Conservation (phyloP, 2,888 invertebrate genomes). For the Cabera pusaria region DNA sequence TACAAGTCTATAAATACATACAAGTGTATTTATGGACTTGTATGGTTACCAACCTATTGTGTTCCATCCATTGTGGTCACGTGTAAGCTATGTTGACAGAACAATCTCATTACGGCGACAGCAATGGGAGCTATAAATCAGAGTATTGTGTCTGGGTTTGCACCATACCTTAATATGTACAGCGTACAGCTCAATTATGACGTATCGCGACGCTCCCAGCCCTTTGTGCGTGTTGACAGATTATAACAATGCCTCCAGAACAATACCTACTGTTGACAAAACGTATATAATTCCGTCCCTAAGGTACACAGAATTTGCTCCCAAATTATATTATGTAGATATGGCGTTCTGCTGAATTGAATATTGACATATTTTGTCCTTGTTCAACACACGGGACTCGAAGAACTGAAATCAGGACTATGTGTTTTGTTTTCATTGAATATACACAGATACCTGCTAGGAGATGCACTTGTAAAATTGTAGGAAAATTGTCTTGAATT, state of each 20-base stretch:
- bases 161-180: constrained; percentile 16
- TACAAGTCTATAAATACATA: too few relatives aligned
- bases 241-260: constrained; percentile 12
- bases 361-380: too few relatives aligned
- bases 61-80: constrained; percentile 10
- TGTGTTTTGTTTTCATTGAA: too few relatives aligned
- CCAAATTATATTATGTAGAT: neutral
- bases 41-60: constrained; percentile 8
- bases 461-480: too few relatives aligned
- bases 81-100: constrained; percentile 53
- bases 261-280: constrained; percentile 11
- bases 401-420: too few relatives aligned
- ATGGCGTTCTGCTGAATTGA: too few relatives aligned
- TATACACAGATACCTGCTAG: too few relatives aligned
- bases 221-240: constrained; percentile 25
- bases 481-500: too few relatives aligned
- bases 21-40: too few relatives aligned
- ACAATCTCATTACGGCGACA: constrained; percentile 72
- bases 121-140: constrained; percentile 69
- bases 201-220: constrained; percentile 37
- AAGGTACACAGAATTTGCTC: constrained; percentile 2
- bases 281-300: constrained; percentile 2
- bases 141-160: constrained; percentile 60
- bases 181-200: constrained; percentile 51
- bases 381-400: too few relatives aligned